Conservation (phyloP, 2,113 vertebrate genomes). For the Entomyzon cyanotis region DNA sequence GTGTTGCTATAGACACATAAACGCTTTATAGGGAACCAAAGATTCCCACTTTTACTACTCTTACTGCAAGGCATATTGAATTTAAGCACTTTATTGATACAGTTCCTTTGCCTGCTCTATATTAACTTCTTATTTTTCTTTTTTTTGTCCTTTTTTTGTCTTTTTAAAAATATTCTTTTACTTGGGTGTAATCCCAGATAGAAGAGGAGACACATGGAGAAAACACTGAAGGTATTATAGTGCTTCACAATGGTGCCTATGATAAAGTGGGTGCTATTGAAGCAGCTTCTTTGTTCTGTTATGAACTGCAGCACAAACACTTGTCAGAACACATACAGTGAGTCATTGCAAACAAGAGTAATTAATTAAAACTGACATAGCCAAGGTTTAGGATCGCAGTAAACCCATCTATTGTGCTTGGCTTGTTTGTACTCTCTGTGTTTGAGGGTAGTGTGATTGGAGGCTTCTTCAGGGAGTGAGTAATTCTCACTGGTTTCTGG, state of each 20-base stretch:
- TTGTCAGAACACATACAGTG: neutral
- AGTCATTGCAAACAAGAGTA: neutral
- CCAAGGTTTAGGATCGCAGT: neutral
- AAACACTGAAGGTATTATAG: neutral
- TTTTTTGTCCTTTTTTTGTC: neutral
- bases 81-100: neutral
- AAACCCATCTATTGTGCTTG: neutral
- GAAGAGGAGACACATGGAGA: neutral
- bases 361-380: neutral
- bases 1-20: conserved; percentile 54
- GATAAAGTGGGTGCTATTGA: neutral
- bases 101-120: neutral
- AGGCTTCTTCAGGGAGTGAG: neutral
- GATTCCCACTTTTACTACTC: neutral
- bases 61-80: neutral
- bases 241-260: neutral
- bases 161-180: neutral
- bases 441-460: neutral
- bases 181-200: neutral
- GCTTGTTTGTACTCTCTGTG: neutral
- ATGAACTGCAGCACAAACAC: neutral
- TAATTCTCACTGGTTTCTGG: neutral
- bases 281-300: neutral
- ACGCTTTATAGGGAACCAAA: neutral
- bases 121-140: neutral